Percentiles rank a stretch among this genome's conserved stretches.
Conservation (phyloP, 2,113 vertebrate genomes). For the Cnemophilus loriae region DNA sequence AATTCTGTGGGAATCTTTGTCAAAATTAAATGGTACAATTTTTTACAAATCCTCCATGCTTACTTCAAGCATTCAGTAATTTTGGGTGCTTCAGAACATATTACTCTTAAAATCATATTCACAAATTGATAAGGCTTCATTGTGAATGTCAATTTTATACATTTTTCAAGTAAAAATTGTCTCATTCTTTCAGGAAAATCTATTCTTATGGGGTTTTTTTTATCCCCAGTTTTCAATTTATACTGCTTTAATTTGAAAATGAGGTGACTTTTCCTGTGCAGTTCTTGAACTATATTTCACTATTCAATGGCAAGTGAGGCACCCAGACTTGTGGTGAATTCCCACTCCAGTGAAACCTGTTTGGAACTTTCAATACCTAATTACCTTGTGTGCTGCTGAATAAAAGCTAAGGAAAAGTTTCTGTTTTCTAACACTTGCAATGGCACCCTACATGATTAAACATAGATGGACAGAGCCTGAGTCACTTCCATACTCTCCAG, state of each 20-base stretch:
- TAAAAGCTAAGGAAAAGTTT: background rate
- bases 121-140: background rate
- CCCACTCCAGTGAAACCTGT: background rate
- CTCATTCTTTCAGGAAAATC: background rate
- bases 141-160: background rate
- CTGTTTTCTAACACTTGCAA: background rate
- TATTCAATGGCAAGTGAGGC: background rate
- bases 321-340: background rate
- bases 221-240: background rate
- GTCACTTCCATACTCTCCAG: background rate
- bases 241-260: background rate
- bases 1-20: background rate
- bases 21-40: conserved; percentile 3
- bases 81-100: background rate
- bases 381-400: background rate
- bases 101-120: background rate
- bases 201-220: background rate
- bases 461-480: background rate
- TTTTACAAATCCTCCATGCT: conserved; percentile 6
- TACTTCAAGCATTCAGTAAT: background rate
- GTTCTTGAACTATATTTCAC: background rate
- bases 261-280: background rate
- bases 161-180: background rate
- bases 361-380: background rate
- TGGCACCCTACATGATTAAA: background rate